These are phyloP conservation scores for Halocaridina rubra DNA, from an alignment of 2,888 invertebrate genomes.

Conservation along the genomic window DNA sequence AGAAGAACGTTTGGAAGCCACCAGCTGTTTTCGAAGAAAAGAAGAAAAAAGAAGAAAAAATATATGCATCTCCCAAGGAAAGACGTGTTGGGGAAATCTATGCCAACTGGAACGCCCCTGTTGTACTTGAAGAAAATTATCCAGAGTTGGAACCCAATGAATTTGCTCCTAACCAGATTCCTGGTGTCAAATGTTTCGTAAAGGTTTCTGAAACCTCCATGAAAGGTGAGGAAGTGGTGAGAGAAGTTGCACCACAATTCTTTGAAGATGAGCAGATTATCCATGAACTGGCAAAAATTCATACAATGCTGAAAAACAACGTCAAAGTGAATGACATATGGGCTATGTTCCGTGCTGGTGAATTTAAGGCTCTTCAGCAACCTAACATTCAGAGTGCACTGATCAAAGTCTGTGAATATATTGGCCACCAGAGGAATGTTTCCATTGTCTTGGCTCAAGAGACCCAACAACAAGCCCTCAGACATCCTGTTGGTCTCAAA, in stretches of 20 bases:
- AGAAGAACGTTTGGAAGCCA: slow-evolving; percentile 53
- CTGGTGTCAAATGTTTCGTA: slow-evolving; percentile 63
- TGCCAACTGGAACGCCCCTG: slow-evolving; percentile 54
- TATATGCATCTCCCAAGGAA: slow-evolving; percentile 36
- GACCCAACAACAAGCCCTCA: slow-evolving; percentile 55
- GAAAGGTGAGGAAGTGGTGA: slow-evolving; percentile 61
- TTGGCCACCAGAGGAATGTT: slow-evolving; percentile 63
- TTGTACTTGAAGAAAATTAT: slow-evolving; percentile 54
- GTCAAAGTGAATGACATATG: slow-evolving; percentile 61
- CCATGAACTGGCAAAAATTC: slow-evolving; percentile 51
- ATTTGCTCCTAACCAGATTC: slow-evolving; percentile 62
- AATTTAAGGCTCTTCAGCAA: slow-evolving; percentile 60
- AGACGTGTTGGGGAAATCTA: slow-evolving; percentile 55
- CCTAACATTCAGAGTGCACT: slow-evolving; percentile 61
- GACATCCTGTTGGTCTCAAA: slow-evolving; percentile 62
- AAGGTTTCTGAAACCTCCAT: slow-evolving; percentile 62
- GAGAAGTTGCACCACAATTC: slow-evolving; percentile 61
- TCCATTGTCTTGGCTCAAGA: slow-evolving; percentile 62
- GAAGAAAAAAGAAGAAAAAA: slow-evolving; percentile 30
- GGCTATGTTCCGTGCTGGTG: slow-evolving; percentile 62
- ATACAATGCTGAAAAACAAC: slow-evolving; percentile 55
- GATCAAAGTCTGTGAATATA: slow-evolving; percentile 63
- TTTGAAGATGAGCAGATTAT: slow-evolving; percentile 61
- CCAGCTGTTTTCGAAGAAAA: background rate
- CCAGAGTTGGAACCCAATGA: slow-evolving; percentile 57